Conservation (phyloP, 2,113 vertebrate species). For the Actenoides hombroni region DNA sequence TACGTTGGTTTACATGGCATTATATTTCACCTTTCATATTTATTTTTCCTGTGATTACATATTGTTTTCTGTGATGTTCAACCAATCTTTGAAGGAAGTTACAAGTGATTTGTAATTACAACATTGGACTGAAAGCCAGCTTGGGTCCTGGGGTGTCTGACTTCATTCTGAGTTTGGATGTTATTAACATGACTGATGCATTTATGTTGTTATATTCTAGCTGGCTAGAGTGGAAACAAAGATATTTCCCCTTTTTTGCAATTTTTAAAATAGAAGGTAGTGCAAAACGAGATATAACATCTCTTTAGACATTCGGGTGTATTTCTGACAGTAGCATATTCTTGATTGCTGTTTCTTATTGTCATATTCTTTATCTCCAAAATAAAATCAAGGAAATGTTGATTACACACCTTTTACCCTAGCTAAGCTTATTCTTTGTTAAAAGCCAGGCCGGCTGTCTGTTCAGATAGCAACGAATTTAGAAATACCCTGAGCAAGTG, state of each 20-base stretch:
- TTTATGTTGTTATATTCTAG: not conserved
- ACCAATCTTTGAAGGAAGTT: not conserved
- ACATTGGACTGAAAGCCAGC: not conserved
- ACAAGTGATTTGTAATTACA: not conserved
- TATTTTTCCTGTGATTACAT: not conserved
- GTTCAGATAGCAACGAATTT: not conserved
- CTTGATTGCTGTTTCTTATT: not conserved
- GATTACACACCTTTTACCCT: not conserved
- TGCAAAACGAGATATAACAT: not conserved
- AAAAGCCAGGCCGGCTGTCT: not conserved
- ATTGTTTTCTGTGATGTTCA: not conserved
- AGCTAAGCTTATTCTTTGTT: not conserved
- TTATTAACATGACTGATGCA: not conserved
- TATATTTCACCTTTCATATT: not conserved
- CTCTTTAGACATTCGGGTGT: not conserved
- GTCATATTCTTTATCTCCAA: not conserved
- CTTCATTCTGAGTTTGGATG: not conserved
- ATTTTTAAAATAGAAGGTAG: not conserved
- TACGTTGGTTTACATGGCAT: not conserved
- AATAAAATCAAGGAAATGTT: not conserved
- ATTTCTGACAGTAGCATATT: not conserved
- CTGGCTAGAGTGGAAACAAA: not conserved
- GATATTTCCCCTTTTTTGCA: not conserved
- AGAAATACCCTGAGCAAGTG: not conserved
- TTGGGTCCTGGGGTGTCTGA: not conserved